Evolutionary conservation across 2,113 vertebrate genomes (phyloP).

Genomic region (Chloroceryle aenea): DNA sequence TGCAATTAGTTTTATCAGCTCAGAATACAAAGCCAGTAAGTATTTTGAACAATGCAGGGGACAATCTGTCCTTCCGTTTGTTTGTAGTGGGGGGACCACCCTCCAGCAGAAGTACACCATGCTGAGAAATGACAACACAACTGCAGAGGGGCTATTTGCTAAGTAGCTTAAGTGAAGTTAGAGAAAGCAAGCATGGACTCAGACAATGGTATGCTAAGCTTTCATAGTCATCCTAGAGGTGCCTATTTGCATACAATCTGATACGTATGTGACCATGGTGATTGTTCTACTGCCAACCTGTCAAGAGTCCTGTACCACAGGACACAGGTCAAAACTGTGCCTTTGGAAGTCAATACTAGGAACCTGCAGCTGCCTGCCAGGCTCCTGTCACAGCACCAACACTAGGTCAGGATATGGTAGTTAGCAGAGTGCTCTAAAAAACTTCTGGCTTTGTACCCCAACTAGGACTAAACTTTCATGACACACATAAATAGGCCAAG

Average conservation of each 20-base stretch:
- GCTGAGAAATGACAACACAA: fast-evolving
- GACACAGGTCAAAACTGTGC: background rate
- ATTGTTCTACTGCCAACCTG: background rate
- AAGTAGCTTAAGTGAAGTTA: background rate
- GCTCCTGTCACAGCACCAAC: background rate
- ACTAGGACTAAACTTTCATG: background rate
- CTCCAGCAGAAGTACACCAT: background rate
- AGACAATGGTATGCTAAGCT: background rate
- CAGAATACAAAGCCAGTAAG: background rate
- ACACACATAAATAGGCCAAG: fast-evolving
- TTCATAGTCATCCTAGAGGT: background rate
- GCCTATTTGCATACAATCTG: background rate
- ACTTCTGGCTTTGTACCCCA: background rate
- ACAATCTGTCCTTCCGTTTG: background rate
- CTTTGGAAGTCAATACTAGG: background rate
- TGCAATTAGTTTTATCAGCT: background rate
- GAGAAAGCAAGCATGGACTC: background rate
- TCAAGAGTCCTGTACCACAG: background rate
- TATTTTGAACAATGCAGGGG: background rate
- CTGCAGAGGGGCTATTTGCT: background rate
- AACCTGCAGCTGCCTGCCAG: background rate
- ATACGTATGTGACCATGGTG: too few species aligned
- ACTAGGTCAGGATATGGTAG: background rate
- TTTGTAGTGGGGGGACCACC: background rate
- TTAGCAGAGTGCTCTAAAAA: background rate